These are phyloP conservation scores for Orius insidiosus DNA, from an alignment of 1,140 invertebrate genomes.

Conservation along the genomic window DNA sequence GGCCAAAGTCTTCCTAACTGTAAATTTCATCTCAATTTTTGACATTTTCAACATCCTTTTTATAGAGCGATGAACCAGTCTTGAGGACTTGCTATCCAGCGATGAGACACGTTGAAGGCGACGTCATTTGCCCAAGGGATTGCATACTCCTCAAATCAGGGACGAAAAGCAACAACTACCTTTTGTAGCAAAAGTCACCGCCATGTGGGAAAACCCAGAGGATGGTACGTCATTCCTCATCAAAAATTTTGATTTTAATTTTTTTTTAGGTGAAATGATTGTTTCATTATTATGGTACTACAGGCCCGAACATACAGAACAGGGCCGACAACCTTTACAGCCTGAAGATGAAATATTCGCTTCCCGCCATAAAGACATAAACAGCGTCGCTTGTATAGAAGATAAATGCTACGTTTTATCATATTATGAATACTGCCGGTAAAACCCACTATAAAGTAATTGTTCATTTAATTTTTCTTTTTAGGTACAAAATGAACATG, in stretches of 20 bases:
- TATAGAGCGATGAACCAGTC: slow-evolving; percentile 65
- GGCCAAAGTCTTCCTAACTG: slow-evolving; percentile 71
- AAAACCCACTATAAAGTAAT: slow-evolving; percentile 18
- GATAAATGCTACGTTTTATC: slow-evolving; percentile 95
- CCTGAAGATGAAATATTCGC: slow-evolving; percentile 86
- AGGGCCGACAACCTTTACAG: slow-evolving; percentile 57
- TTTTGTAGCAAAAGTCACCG: slow-evolving; percentile 82
- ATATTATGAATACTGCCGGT: slow-evolving; percentile 95
- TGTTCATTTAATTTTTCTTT: neutral
- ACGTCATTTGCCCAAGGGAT: slow-evolving; percentile 68
- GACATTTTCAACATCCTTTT: neutral
- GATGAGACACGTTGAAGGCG: slow-evolving; percentile 71
- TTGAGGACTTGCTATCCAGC: slow-evolving; percentile 67
- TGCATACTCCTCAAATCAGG: slow-evolving; percentile 78
- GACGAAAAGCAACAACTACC: slow-evolving; percentile 71
- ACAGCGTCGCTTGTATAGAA: slow-evolving; percentile 93
- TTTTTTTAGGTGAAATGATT: slow-evolving; percentile 79
- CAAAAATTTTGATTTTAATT: neutral
- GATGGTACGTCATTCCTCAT: slow-evolving; percentile 46
- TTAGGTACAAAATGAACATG: slow-evolving; percentile 6
- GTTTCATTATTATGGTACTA: slow-evolving; percentile 95
- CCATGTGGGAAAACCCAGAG: slow-evolving; percentile 85
- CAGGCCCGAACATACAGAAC: slow-evolving; percentile 88
- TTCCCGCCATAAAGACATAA: slow-evolving; percentile 80
- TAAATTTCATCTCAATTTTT: slow-evolving; percentile 32